Evolutionary conservation across 2,113 vertebrate species (phyloP).

Genomic region (Hydropotes inermis): DNA sequence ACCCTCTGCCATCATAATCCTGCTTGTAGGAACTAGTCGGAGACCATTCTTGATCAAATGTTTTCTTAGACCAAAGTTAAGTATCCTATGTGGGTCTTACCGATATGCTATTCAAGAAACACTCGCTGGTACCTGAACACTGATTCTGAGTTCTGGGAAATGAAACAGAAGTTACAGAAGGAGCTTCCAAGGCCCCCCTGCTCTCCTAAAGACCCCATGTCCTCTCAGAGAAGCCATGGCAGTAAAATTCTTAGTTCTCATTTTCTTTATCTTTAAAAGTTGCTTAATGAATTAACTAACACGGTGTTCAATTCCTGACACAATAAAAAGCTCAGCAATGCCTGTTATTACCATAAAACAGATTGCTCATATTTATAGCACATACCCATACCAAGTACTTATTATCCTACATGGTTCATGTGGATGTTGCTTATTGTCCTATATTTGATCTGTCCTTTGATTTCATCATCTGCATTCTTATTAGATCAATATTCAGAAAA

Average conservation of each 20-base stretch:
- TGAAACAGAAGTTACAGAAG: neutral
- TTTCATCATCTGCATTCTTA: neutral
- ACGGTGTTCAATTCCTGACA: neutral
- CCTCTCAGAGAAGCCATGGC: neutral
- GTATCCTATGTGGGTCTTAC: neutral
- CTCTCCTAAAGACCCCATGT: neutral
- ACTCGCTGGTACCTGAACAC: neutral
- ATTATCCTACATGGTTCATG: neutral
- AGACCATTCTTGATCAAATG: neutral
- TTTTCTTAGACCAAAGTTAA: neutral
- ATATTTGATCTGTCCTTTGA: neutral
- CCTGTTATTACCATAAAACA: neutral
- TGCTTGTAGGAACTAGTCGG: neutral
- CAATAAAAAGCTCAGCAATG: neutral
- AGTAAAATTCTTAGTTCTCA: neutral
- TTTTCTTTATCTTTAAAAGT: neutral
- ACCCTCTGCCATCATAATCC: neutral
- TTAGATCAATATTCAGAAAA: neutral
- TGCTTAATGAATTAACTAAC: neutral
- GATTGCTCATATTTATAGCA: neutral
- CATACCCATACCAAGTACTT: neutral
- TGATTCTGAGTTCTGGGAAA: neutral
- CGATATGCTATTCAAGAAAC: neutral
- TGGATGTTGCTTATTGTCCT: neutral
- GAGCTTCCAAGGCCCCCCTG: rapidly evolving